Evolutionary conservation across 2,888 invertebrate genomes (phyloP), one percentile per base, ranked within the genome.

Genomic region (Serripes groenlandicus): DNA sequence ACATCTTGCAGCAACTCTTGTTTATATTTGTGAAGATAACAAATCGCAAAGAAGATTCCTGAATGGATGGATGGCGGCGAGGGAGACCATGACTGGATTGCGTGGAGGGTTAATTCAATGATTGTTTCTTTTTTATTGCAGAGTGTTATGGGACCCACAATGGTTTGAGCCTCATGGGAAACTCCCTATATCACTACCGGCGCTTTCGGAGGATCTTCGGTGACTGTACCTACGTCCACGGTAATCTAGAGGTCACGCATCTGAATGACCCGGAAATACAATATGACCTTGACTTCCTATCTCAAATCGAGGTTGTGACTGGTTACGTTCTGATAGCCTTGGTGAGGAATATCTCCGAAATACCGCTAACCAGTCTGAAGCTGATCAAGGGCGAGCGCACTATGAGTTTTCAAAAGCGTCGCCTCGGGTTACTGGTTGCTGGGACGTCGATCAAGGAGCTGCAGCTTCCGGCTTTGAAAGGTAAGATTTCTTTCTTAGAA

Each of bases 171-270:
- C 88, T 88, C 52, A 90, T 90, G 5, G 91, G 90, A 1, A 86
- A 88, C 1, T 83, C 85, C 7, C 80, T 90, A 34, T 84, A 88
- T 37, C 91, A 92, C 74, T 93, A 93, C 81, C 88, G 92, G 34
- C 77, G 83, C 5, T 82, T 92, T 49, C 84, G 88, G 35, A 83
- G 87, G 18, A 88, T 98, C 91, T 99, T 98, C 96, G 97, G 97
- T 89, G 99, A 99, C 95, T 99, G 99, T 95, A 99, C 99, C 49
- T 98, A 99, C 95, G 98, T 99, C 90, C 98, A 99, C 94, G 99
- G 99, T 85, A 99, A 99, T 95, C 96, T 99, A 94, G 99, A 99
- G 95, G 96, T 99, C 91, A 99, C 99, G 85, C 98, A 98, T 98
- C 96, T 99, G 5, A 84, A 89, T 52, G 89, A 91, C 75, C 89